Evolutionary conservation across 2,888 invertebrate species (phyloP), one percentile per base, ranked within the genome.

Genomic region (Acanthosoma haemorrhoidale): DNA sequence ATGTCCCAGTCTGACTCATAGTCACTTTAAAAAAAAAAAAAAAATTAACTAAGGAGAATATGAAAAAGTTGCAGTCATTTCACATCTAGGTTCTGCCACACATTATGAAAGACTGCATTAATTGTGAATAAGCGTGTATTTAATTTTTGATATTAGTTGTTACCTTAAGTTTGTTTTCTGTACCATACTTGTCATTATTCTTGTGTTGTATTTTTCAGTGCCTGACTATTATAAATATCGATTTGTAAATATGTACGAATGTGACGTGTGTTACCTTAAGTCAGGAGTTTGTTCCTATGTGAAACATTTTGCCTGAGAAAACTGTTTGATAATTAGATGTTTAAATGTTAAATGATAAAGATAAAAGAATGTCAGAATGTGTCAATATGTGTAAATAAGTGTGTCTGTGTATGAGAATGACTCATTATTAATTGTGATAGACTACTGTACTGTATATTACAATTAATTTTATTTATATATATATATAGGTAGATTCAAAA

Each of bases 131-230:
- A 25, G 16, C 41, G 57, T 67, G 43, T 67, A 67, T 57, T 67
- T 67, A 67, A 67, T 67, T 51, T 60, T 32, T 57, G 29, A 41
- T 67, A n/a, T 67, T 67, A 67, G 57, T 67, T 67, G 67, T 67
- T 67, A 67, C 57, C 57, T 67, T 43, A 29, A 60, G 60, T 51
- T 38, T 29, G 57, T 67, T 67, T 41, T 64, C 41, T 64, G 64
- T 64, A 64, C 64, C 41, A 64, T 64, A 64, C 13, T 41, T 64
- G 29, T 29, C 32, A 16, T 59, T 59, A 16, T 59, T 59, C 16
- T 32, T 31, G 59, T 34, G 32, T 59, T 59, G 32, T 59, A 34
- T 31, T 32, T 31, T 31, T 59, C 32, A 59, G 59, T 59, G 59
- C 59, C 59, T 59, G 34, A 32, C 34, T 39, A 38, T 36, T 36